These are phyloP conservation scores for Corythornis vintsioides DNA, from an alignment of 2,113 vertebrate genomes.

Conservation along the genomic window DNA sequence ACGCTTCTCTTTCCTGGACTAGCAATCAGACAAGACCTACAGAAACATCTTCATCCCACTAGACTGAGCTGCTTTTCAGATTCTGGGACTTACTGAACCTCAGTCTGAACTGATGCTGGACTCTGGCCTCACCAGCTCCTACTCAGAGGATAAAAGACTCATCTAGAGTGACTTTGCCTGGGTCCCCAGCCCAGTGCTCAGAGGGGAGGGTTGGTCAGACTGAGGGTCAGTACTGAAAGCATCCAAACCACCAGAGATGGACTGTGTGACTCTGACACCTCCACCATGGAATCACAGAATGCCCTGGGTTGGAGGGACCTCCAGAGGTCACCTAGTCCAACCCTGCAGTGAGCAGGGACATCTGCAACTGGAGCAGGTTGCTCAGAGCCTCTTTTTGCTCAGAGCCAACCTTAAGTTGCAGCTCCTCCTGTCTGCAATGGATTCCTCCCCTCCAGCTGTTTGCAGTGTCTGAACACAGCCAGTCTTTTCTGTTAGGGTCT, in stretches of 20 bases:
- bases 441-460: background rate
- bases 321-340: too few species aligned
- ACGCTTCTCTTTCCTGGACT: background rate
- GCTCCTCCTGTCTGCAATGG: background rate
- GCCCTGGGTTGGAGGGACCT: too few species aligned
- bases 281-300: too few species aligned
- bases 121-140: background rate
- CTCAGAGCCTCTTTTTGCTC: too few species aligned
- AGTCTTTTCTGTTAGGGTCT: background rate
- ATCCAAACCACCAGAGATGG: background rate
- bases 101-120: background rate
- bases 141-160: background rate
- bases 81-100: background rate
- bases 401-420: accelerated
- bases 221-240: background rate
- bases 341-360: too few species aligned
- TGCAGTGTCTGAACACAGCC: background rate
- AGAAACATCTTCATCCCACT: background rate
- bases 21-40: background rate
- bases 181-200: background rate
- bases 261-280: background rate
- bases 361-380: too few species aligned
- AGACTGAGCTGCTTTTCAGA: background rate
- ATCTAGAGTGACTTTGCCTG: background rate
- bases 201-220: background rate